Evolutionary conservation across 2,888 invertebrate species (phyloP).

Genomic region (Sialis lutaria): DNA sequence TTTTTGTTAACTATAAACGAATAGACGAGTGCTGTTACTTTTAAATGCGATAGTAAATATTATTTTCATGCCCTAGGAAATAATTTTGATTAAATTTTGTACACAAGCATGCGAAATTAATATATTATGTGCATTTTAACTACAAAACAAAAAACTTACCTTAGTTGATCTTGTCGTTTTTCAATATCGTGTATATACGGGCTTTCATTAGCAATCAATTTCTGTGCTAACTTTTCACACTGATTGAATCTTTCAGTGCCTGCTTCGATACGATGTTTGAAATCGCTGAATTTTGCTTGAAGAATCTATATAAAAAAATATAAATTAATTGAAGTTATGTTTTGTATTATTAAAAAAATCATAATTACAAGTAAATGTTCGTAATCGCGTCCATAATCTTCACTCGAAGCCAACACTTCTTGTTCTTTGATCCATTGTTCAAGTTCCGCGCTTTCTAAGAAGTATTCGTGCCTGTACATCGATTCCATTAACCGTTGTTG

Average conservation of each 20-base stretch:
- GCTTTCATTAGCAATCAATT: slow-evolving; percentile 68
- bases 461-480: slow-evolving; percentile 74
- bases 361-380: slow-evolving; percentile 59
- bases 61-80: too few relatives aligned
- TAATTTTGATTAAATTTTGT: too few relatives aligned
- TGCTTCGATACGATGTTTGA: slow-evolving; percentile 77
- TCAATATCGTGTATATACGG: slow-evolving; percentile 75
- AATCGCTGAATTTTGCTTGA: slow-evolving; percentile 82
- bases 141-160: slow-evolving; percentile 33
- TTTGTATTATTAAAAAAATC: not conserved
- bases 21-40: too few relatives aligned
- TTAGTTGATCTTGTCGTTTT: slow-evolving; percentile 68
- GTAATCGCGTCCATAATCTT: slow-evolving; percentile 90
- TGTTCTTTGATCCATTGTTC: slow-evolving; percentile 89
- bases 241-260: slow-evolving; percentile 81
- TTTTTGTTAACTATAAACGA: too few relatives aligned
- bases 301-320: slow-evolving; percentile 36
- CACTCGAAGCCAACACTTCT: slow-evolving; percentile 71
- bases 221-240: slow-evolving; percentile 79
- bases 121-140: too few relatives aligned
- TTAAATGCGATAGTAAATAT: too few relatives aligned
- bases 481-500: slow-evolving; percentile 82
- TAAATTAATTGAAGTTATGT: not conserved
- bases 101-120: too few relatives aligned
- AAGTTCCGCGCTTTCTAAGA: slow-evolving; percentile 75